phyloP scores from a whole-genome alignment of 2,888 invertebrate species.

The Tiliacea aurago region DNA sequence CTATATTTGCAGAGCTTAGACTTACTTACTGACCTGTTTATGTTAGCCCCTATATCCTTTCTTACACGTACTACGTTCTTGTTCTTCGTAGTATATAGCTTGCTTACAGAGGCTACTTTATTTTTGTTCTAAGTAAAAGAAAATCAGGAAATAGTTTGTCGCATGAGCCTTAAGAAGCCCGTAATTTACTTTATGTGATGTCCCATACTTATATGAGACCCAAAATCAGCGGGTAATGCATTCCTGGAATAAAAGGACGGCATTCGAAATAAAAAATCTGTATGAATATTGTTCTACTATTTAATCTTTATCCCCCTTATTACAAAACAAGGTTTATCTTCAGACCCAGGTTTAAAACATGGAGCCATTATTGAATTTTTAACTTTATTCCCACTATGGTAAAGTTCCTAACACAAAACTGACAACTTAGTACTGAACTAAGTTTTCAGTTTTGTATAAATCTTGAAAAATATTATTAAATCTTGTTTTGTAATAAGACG shows the following conservation, averaged over 20 bases:
- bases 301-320: no score
- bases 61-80: slow-evolving; percentile 77
- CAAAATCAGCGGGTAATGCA: slow-evolving; percentile 29
- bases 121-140: slow-evolving; percentile 62
- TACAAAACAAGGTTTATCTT: no score
- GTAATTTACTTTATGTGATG: slow-evolving; percentile 55
- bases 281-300: not conserved
- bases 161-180: slow-evolving; percentile 45
- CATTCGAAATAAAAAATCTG: slow-evolving; percentile 16
- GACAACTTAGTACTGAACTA: no score
- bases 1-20: slow-evolving; percentile 78
- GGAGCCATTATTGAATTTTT: no score
- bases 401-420: no score
- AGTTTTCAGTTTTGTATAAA: no score
- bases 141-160: slow-evolving; percentile 64
- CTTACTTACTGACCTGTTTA: slow-evolving; percentile 82
- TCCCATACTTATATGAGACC: not conserved
- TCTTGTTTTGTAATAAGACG: no score
- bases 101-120: slow-evolving; percentile 64
- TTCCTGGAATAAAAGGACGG: not conserved
- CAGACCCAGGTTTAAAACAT: no score
- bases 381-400: no score
- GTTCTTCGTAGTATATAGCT: slow-evolving; percentile 67
- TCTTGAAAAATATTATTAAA: no score
- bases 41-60: slow-evolving; percentile 78